Evolutionary conservation across 2,888 invertebrate genomes (phyloP).

Genomic region (Rotaria socialis): DNA sequence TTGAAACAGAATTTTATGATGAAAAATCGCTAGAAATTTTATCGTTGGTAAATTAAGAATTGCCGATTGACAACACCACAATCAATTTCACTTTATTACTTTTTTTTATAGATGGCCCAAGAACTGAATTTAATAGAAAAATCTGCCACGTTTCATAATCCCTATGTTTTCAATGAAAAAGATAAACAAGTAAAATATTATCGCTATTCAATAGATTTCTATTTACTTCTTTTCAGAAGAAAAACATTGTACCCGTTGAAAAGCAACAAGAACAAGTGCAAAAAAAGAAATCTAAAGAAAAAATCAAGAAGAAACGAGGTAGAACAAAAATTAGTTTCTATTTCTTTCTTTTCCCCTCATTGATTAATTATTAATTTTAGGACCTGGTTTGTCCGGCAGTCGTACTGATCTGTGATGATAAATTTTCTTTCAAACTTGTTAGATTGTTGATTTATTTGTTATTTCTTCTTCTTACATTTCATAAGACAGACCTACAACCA

Average conservation of each 20-base stretch:
- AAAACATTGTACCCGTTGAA: neutral
- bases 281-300: constrained; percentile 12
- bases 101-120: neutral
- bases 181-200: neutral
- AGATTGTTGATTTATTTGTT: neutral
- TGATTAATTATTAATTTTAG: neutral
- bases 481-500: neutral
- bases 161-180: neutral
- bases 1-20: constrained; percentile 5
- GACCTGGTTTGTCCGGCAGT: constrained; percentile 15
- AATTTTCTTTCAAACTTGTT: neutral
- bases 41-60: neutral
- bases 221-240: neutral
- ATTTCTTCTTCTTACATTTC: neutral
- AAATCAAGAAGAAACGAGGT: constrained; percentile 18
- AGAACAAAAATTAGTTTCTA: neutral
- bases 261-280: neutral
- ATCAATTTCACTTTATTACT: neutral
- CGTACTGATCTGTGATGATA: constrained; percentile 3
- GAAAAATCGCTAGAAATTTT: constrained; percentile 12
- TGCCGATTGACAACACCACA: neutral
- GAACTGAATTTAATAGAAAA: neutral
- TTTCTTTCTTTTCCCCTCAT: neutral
- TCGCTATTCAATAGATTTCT: too few species aligned
- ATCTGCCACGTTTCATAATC: neutral